Evolutionary conservation across 2,113 vertebrate species (phyloP), one percentile per base, ranked within the genome.

Genomic region (Naja naja): DNA sequence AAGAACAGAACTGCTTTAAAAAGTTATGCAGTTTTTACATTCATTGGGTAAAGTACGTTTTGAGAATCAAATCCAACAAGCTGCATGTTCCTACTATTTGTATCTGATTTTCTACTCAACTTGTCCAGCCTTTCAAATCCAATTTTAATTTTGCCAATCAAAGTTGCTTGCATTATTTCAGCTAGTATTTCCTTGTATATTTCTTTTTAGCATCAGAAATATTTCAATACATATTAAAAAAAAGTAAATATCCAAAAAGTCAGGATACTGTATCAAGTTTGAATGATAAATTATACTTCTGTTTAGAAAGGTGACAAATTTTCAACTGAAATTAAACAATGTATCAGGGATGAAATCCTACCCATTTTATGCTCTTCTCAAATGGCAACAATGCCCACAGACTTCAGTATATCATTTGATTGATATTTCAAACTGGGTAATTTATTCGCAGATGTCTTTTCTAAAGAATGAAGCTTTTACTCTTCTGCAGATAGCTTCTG

Each of bases 221-320:
- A 55, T 55, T 88, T 10, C 30, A 45, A 47, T n/a, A 34, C 34
- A 9, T 85, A 3, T 85, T 54, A 39, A 14, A 49, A 34, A n/a
- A 43, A 27, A 92, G 39, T 47, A 23, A 58, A 23, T 7, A 69
- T 5, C 25, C 3, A 30, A 85, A 25, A 53, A 85, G 6, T 69
- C 34, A 25, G 20, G 22, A 92, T 23, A 30, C 14, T 52, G 23
- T 81, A 56, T 89, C 64, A 30, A 47, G 43, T 11, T 30, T n/a
- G 34, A 23, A 23, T 43, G 7, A 22, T 85, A 30, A 34, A 22
- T 39, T 90, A 10, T 30, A 93, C 14, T 64, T 93, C 88, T 93
- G 74, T 92, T 92, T 92, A 74, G 64, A 81, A 53, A 92, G 87
- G 58, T 88, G 23, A 9, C 58, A 88, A 20, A 27, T 93, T 93